Conservation (phyloP, 1,140 invertebrate species). For the Heliconius himera region DNA sequence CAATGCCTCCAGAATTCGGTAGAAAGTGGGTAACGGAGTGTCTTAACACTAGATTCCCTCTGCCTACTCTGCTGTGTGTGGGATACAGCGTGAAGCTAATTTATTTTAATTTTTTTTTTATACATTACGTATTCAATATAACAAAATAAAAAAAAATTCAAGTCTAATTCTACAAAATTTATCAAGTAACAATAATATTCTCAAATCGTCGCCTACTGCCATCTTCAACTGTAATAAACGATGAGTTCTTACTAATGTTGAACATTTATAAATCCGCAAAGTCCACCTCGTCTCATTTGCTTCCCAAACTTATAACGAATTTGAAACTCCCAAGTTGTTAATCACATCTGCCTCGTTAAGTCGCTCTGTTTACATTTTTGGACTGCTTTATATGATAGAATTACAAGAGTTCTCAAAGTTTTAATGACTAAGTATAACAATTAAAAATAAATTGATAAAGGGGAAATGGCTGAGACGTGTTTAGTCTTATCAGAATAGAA, state of each 20-base stretch:
- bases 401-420: background rate
- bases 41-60: too few species aligned
- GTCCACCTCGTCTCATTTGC: constrained; percentile 13
- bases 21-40: too few species aligned
- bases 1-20: too few species aligned
- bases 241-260: background rate
- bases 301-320: background rate
- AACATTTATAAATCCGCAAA: background rate
- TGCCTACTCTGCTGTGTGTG: too few species aligned
- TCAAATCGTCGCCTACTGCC: background rate
- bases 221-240: background rate
- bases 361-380: constrained; percentile 1
- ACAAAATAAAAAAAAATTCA: background rate
- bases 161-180: background rate
- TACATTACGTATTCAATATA: too few species aligned
- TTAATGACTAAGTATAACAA: background rate
- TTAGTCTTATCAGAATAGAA: too few species aligned
- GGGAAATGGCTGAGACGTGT: too few species aligned
- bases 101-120: too few species aligned
- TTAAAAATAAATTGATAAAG: background rate
- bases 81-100: too few species aligned
- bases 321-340: constrained; percentile 15
- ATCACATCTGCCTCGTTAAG: constrained; percentile 17
- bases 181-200: background rate
- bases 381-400: background rate